A percentile compares a stretch with the other conserved stretches of the same genome.
Evolutionary conservation across 1,140 invertebrate species (phyloP).

Genomic region (Gryllus bimaculatus): DNA sequence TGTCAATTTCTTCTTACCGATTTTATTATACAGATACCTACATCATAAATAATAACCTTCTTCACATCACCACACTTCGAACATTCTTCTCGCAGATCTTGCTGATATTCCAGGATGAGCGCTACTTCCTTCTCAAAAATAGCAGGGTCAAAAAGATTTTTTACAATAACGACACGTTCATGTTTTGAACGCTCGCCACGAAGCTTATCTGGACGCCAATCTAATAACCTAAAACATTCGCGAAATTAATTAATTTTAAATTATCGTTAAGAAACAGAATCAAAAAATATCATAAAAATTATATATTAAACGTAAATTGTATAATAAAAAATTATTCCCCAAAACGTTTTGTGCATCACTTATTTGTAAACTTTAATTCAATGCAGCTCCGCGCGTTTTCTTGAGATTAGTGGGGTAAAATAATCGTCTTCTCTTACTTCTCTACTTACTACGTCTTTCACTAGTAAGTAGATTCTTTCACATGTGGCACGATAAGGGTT

Average conservation of each 20-base stretch:
- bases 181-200: slow-evolving; percentile 72
- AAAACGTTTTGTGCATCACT: too few species aligned
- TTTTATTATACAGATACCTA: slow-evolving; percentile 41
- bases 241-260: not conserved
- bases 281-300: too few species aligned
- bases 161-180: slow-evolving; percentile 86
- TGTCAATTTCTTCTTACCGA: too few species aligned
- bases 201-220: slow-evolving; percentile 91
- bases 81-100: slow-evolving; percentile 83
- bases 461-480: too few species aligned
- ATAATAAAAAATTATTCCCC: too few species aligned
- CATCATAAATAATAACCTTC: slow-evolving; percentile 89
- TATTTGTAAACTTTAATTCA: too few species aligned
- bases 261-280: not conserved
- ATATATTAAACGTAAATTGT: too few species aligned
- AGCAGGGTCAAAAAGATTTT: slow-evolving; percentile 84
- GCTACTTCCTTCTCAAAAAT: slow-evolving; percentile 85
- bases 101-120: slow-evolving; percentile 82
- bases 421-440: too few species aligned
- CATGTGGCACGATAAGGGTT: too few species aligned
- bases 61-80: slow-evolving; percentile 85
- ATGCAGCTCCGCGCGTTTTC: too few species aligned
- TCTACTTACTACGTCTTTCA: too few species aligned
- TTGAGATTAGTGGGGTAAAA: too few species aligned
- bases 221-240: slow-evolving; percentile 62